Evolutionary conservation across 2,113 vertebrate species (phyloP).

Genomic region (Ptilonorhynchus violaceus): DNA sequence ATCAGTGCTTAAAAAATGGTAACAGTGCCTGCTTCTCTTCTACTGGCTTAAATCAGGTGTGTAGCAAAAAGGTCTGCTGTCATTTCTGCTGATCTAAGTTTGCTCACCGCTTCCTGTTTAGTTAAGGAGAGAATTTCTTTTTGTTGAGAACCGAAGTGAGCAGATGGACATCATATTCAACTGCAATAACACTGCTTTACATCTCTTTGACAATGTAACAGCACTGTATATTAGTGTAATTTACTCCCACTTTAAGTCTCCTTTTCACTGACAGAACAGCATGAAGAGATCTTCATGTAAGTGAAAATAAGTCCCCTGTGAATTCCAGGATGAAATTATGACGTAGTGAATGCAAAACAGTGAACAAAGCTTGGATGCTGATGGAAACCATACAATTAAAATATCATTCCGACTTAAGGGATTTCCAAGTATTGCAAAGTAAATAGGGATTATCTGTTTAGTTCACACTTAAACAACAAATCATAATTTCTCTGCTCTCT

Average conservation of each 20-base stretch:
- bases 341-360: background rate
- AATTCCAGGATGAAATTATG: background rate
- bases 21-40: background rate
- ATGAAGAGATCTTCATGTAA: background rate
- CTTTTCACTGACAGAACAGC: background rate
- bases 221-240: background rate
- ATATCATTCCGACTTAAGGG: background rate
- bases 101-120: background rate
- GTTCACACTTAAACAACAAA: background rate
- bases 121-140: background rate
- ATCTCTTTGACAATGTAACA: background rate
- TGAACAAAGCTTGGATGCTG: background rate
- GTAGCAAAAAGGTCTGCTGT: background rate
- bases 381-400: background rate
- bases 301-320: background rate
- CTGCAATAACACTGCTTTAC: background rate
- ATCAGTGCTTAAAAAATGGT: background rate
- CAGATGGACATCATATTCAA: background rate
- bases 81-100: background rate
- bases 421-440: background rate
- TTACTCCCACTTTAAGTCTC: background rate
- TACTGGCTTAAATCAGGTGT: background rate
- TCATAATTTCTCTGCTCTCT: background rate
- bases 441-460: background rate
- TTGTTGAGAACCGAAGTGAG: background rate